Conservation (phyloP, 2,113 vertebrate species). For the Paradoxurus hermaphroditus region DNA sequence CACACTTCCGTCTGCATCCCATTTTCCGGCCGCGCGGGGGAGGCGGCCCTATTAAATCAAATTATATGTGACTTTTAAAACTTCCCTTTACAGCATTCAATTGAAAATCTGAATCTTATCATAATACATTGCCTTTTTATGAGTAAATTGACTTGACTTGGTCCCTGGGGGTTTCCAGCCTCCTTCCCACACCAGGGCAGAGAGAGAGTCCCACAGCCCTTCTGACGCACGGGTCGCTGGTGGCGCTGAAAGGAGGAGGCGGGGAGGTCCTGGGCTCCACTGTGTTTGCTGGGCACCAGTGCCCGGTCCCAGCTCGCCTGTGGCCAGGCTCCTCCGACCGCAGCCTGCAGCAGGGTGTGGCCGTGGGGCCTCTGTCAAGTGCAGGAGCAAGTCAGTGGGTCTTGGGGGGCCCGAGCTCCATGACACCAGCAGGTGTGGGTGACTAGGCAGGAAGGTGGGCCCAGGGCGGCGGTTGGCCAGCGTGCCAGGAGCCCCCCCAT, state of each 20-base stretch:
- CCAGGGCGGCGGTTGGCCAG: rapidly evolving
- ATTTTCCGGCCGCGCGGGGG: conserved; percentile 83
- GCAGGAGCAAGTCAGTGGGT: neutral
- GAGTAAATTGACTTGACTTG: conserved; percentile 9
- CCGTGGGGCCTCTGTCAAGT: neutral
- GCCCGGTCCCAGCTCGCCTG: neutral
- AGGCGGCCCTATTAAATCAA: conserved; percentile 59
- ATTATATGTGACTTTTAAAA: conserved; percentile 55
- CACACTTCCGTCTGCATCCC: conserved; percentile 86
- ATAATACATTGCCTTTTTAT: neutral
- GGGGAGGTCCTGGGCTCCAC: too few species aligned
- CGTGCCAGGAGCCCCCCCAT: rapidly evolving
- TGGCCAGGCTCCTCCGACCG: rapidly evolving
- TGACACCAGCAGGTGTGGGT: rapidly evolving
- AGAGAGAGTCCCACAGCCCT: neutral
- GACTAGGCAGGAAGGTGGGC: neutral
- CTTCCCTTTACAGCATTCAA: neutral
- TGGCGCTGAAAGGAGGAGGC: neutral
- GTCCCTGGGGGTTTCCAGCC: neutral
- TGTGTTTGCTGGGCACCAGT: neutral
- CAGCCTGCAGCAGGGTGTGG: neutral
- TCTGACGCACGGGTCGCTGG: neutral
- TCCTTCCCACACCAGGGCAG: neutral
- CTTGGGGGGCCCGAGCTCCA: neutral
- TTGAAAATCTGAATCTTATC: conserved; percentile 43